Evolutionary conservation across 2,888 invertebrate genomes (phyloP).

Genomic region (Thera britannica): DNA sequence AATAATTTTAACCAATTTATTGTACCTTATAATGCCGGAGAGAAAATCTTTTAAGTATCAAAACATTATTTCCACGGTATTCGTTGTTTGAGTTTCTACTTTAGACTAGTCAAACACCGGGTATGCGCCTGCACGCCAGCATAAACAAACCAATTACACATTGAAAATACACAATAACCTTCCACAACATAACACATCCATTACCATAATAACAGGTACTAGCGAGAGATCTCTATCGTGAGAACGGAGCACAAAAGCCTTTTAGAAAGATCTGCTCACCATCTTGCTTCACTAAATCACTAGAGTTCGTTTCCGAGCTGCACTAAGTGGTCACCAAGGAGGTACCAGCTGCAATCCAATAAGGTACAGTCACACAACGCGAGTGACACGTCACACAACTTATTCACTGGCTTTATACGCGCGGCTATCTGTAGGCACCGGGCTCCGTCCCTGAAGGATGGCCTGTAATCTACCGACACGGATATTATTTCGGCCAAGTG

Average conservation of each 20-base stretch:
- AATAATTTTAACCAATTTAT: too few relatives aligned
- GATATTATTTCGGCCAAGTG: conserved; percentile 6
- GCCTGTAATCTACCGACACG: conserved; percentile 45
- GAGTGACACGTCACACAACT: conserved; percentile 48
- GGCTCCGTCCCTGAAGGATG: conserved; percentile 40
- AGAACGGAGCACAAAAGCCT: conserved; percentile 19
- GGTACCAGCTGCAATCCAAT: conserved; percentile 25
- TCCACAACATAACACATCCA: conserved; percentile 6
- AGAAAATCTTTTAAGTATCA: not conserved
- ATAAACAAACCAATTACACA: conserved; percentile 11
- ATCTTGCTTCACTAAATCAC: conserved; percentile 32
- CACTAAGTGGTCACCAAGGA: not conserved
- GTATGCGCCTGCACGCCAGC: conserved; percentile 10
- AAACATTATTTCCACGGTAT: not conserved
- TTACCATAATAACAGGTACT: conserved; percentile 12
- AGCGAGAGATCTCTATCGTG: conserved; percentile 18
- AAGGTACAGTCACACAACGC: conserved; percentile 47
- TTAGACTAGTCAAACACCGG: conserved; percentile 14
- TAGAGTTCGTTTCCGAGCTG: conserved; percentile 1
- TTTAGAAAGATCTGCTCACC: conserved; percentile 36
- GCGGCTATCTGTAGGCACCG: conserved; percentile 46
- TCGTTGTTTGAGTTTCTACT: conserved; percentile 15
- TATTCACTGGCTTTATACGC: conserved; percentile 60
- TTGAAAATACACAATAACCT: conserved; percentile 24
- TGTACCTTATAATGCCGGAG: too few relatives aligned